Conservation (phyloP, 2,888 invertebrate species). For the Nymphalis polychloros region DNA sequence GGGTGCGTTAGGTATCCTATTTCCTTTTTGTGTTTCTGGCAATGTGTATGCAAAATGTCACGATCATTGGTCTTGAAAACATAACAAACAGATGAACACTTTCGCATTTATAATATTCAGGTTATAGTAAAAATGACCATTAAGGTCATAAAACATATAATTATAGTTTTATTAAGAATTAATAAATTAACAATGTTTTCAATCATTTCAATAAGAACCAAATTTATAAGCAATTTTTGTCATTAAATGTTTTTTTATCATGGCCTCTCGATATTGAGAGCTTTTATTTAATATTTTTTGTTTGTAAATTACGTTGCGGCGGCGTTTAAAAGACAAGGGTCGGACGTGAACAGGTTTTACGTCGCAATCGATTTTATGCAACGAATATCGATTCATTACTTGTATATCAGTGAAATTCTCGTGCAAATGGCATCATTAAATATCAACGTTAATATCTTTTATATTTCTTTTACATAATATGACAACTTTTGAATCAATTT, state of each 20-base stretch:
- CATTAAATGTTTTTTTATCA: slow-evolving; percentile 32
- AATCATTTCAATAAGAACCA: slow-evolving; percentile 1
- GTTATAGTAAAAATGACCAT: too few relatives aligned
- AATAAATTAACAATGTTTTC: neutral
- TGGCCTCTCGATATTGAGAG: slow-evolving; percentile 45
- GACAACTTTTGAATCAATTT: neutral
- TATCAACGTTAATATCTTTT: slow-evolving; percentile 36
- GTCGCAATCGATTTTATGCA: slow-evolving; percentile 67
- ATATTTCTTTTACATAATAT: slow-evolving; percentile 19
- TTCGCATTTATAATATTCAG: too few relatives aligned
- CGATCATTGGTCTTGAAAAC: too few relatives aligned
- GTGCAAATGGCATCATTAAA: slow-evolving; percentile 52
- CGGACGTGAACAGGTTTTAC: slow-evolving; percentile 57
- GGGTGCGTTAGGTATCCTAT: too few relatives aligned
- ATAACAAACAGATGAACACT: too few relatives aligned
- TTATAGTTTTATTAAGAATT: slow-evolving; percentile 5
- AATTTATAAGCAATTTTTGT: slow-evolving; percentile 17
- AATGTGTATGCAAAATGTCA: too few relatives aligned
- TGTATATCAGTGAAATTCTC: slow-evolving; percentile 54
- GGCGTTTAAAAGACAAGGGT: slow-evolving; percentile 63
- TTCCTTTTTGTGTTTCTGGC: too few relatives aligned
- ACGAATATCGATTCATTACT: slow-evolving; percentile 61
- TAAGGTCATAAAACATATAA: neutral
- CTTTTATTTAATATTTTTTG: slow-evolving; percentile 42
- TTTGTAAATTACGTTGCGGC: slow-evolving; percentile 40